Percentiles rank a stretch among this genome's conserved stretches.
Conservation (phyloP, 64 coral and sea anemone species). For the Stylophora pistillata region DNA sequence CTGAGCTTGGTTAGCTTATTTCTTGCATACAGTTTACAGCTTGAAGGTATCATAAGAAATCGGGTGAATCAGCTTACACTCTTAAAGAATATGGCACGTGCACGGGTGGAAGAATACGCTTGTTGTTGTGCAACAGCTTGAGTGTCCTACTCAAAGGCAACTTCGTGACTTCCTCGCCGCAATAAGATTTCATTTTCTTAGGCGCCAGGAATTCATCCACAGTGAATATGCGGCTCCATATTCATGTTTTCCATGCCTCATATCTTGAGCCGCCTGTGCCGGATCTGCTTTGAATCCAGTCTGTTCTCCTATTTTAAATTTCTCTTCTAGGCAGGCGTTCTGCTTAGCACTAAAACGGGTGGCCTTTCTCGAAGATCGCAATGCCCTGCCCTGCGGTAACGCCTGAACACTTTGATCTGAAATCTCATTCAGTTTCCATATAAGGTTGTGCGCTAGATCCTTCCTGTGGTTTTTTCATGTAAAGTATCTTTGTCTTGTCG, state of each 20-base stretch:
- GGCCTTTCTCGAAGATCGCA: constrained; percentile 22
- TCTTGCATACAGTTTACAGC: too few species aligned
- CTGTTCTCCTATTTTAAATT: constrained; percentile 63
- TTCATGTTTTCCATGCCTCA: constrained; percentile 47
- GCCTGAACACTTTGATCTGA: not conserved
- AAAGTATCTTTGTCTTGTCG: too few species aligned
- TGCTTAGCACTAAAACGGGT: constrained; percentile 70
- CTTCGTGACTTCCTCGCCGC: not conserved
- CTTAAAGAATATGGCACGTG: constrained; percentile 1
- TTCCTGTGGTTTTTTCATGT: constrained; percentile 44
- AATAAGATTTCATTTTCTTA: constrained; percentile 44
- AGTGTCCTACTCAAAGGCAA: constrained; percentile 10
- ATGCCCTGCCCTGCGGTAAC: constrained; percentile 36
- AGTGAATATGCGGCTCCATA: constrained; percentile 43
- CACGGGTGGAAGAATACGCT: constrained; percentile 3
- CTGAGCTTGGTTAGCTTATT: constrained; percentile 42
- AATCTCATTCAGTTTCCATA: not conserved
- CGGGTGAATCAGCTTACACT: constrained; percentile 41
- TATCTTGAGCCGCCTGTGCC: constrained; percentile 59
- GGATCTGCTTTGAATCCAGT: too few species aligned
- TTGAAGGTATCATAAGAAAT: too few species aligned
- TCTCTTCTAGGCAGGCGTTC: constrained; percentile 61
- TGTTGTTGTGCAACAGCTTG: too few species aligned
- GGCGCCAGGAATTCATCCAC: too few species aligned
- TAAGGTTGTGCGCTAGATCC: constrained; percentile 31